Conservation (phyloP, 2,113 vertebrate species). For the Copsychus sechellarum region DNA sequence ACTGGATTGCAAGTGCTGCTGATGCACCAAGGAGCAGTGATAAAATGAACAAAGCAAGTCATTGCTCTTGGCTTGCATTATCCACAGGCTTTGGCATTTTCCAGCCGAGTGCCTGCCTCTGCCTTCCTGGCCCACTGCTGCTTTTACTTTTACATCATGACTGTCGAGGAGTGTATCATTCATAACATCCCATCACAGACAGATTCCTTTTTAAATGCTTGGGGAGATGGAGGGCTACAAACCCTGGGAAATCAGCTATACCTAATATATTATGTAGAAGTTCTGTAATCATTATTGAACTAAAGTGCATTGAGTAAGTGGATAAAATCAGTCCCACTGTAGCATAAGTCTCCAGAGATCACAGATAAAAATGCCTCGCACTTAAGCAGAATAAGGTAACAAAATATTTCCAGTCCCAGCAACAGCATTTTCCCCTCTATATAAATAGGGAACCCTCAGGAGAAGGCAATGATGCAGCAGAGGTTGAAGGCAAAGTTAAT, state of each 20-base stretch:
- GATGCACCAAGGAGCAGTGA: neutral
- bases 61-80: neutral
- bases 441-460: slow-evolving; percentile 75
- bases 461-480: slow-evolving; percentile 57
- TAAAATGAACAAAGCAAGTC: neutral
- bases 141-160: slow-evolving; percentile 26
- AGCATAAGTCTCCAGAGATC: slow-evolving; percentile 74
- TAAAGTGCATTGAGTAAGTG: slow-evolving; percentile 73
- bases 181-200: slow-evolving; percentile 44
- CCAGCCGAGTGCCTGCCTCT: neutral
- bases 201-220: slow-evolving; percentile 26
- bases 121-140: neutral
- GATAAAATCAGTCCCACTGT: slow-evolving; percentile 76
- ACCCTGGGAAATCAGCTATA: slow-evolving; percentile 67
- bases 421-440: slow-evolving; percentile 68
- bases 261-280: slow-evolving; percentile 76
- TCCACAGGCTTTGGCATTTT: slow-evolving; percentile 10
- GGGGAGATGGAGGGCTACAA: slow-evolving; percentile 53
- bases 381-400: slow-evolving; percentile 66
- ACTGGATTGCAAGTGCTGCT: neutral
- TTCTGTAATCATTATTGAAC: slow-evolving; percentile 72
- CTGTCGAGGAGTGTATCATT: slow-evolving; percentile 33
- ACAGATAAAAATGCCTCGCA: slow-evolving; percentile 70
- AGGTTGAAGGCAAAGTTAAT: slow-evolving; percentile 35
- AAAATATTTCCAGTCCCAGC: slow-evolving; percentile 75